A percentile compares a stretch with the other conserved stretches of the same genome.
These are phyloP conservation scores for Dorcus parallelipipedus DNA, from an alignment of 2,888 invertebrate species.

Conservation along the genomic window DNA sequence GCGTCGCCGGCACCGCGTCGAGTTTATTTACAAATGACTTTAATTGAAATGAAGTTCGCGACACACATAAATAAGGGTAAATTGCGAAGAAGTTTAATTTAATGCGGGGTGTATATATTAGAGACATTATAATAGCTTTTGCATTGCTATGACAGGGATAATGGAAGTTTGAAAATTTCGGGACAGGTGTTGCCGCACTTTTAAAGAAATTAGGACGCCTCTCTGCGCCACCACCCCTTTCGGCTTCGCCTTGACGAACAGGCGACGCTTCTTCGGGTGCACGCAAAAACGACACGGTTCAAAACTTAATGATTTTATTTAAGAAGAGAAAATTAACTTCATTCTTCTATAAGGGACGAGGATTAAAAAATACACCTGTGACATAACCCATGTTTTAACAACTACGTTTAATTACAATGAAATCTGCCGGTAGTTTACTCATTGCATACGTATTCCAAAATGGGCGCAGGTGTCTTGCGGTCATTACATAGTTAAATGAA, in stretches of 20 bases:
- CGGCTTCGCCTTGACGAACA: neutral
- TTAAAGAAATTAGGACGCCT: slow-evolving; percentile 32
- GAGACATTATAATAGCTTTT: slow-evolving; percentile 27
- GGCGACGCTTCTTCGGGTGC: neutral
- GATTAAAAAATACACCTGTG: too few relatives aligned
- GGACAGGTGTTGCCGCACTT: slow-evolving; percentile 35
- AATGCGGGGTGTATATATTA: slow-evolving; percentile 29
- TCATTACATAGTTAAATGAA: too few relatives aligned
- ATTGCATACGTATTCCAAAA: too few relatives aligned
- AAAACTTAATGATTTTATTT: neutral
- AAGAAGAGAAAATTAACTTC: neutral
- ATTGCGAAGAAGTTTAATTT: slow-evolving; percentile 35
- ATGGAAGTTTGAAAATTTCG: slow-evolving; percentile 35
- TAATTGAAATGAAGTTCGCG: slow-evolving; percentile 14
- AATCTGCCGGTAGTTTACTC: too few relatives aligned
- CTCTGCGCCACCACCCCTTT: slow-evolving; percentile 2
- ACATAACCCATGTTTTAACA: too few relatives aligned
- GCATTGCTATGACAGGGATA: slow-evolving; percentile 32
- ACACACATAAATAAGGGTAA: slow-evolving; percentile 31
- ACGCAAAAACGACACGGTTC: neutral
- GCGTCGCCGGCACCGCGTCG: neutral
- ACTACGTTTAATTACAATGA: too few relatives aligned
- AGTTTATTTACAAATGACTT: slow-evolving; percentile 5
- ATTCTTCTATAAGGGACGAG: neutral
- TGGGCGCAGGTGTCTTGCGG: too few relatives aligned